A percentile compares a stretch with the other conserved stretches of the same genome.
These are phyloP conservation scores for Spodoptera exigua DNA, from an alignment of 2,888 invertebrate genomes.

Conservation along the genomic window DNA sequence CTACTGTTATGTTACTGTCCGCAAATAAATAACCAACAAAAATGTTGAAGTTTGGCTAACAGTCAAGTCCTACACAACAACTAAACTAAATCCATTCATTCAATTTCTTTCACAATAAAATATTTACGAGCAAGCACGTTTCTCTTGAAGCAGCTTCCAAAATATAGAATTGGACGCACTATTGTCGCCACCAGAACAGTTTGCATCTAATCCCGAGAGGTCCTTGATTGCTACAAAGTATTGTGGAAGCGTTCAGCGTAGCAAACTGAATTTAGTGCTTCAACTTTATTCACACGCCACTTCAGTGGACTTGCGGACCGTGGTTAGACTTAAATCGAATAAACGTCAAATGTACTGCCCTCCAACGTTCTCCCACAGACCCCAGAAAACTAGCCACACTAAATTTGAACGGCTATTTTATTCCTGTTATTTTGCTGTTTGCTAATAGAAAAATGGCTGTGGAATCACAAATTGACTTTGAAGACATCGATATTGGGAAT, in stretches of 20 bases:
- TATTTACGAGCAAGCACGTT: neutral
- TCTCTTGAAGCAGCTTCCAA: slow-evolving; percentile 30
- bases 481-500: too few species aligned
- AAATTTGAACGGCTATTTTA: slow-evolving; percentile 73
- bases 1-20: too few species aligned
- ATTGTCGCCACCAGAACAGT: slow-evolving; percentile 48
- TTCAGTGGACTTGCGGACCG: slow-evolving; percentile 71
- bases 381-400: slow-evolving; percentile 69
- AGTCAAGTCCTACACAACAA: too few species aligned
- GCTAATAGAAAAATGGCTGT: slow-evolving; percentile 50
- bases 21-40: too few species aligned
- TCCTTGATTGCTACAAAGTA: slow-evolving; percentile 67
- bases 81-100: neutral
- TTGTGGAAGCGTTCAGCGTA: slow-evolving; percentile 61
- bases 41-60: too few species aligned
- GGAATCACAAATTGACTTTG: slow-evolving; percentile 23
- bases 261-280: slow-evolving; percentile 75
- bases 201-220: slow-evolving; percentile 52
- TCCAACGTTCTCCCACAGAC: slow-evolving; percentile 48
- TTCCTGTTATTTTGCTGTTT: slow-evolving; percentile 59
- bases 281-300: slow-evolving; percentile 77
- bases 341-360: slow-evolving; percentile 78
- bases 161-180: slow-evolving; percentile 50
- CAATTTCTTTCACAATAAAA: neutral
- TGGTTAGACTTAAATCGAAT: slow-evolving; percentile 80